Evolutionary conservation across 2,888 invertebrate genomes (phyloP).

Genomic region (Drosophila quasianomalipes): DNA sequence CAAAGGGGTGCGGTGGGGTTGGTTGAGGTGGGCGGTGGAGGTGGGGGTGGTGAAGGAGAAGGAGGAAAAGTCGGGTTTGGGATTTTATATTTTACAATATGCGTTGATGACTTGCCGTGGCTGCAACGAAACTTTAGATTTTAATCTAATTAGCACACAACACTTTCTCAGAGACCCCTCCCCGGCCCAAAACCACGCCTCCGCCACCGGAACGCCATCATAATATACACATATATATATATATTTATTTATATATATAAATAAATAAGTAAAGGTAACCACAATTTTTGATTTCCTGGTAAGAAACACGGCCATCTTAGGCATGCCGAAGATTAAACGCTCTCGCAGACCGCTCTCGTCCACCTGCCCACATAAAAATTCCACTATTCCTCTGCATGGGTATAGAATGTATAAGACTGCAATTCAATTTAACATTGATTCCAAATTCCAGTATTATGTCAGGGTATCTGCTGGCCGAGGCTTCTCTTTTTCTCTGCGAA

Average conservation of each 20-base stretch:
- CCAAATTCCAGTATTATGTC: not conserved
- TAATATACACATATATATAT: not conserved
- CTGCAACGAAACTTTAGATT: slow-evolving; percentile 22
- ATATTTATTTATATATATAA: not conserved
- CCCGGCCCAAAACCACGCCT: not conserved
- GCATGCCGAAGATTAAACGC: not conserved
- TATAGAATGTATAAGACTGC: not conserved
- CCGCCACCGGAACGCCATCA: not conserved
- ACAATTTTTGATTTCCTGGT: not conserved
- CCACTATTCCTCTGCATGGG: not conserved
- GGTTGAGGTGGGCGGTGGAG: not conserved
- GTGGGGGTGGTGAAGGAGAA: too few relatives aligned
- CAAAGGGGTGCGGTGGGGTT: slow-evolving; percentile 2
- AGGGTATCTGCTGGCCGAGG: not conserved
- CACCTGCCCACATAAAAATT: not conserved
- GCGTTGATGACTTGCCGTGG: slow-evolving; percentile 11
- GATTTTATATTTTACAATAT: not conserved
- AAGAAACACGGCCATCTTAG: not conserved
- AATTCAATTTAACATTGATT: not conserved
- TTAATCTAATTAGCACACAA: too few relatives aligned
- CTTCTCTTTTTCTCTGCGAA: not conserved
- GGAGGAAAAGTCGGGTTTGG: not conserved
- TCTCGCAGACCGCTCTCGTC: not conserved
- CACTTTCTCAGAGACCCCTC: not conserved
- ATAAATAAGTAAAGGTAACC: not conserved